phyloP scores from a whole-genome alignment of 2,113 vertebrate genomes.

The Coregonus clupeaformis region DNA sequence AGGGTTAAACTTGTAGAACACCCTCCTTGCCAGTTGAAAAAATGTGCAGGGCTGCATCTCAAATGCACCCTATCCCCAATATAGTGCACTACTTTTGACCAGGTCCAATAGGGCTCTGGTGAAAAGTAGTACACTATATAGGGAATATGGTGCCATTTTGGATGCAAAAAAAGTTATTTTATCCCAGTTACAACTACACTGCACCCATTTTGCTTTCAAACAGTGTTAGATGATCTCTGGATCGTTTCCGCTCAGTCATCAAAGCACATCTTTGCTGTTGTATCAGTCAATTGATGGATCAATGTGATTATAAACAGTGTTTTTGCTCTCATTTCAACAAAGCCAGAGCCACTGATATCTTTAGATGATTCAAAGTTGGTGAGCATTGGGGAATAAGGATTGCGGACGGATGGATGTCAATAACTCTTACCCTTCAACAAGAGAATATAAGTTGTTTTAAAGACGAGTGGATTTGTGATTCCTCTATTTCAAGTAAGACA shows the following conservation, averaged over 20 bases:
- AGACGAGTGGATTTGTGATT: slow-evolving; percentile 16
- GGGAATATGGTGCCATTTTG: too few species aligned
- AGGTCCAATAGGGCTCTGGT: too few species aligned
- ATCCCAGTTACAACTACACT: not conserved
- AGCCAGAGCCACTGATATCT: not conserved
- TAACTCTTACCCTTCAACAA: slow-evolving; percentile 16
- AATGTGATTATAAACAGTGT: slow-evolving; percentile 18
- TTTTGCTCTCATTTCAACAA: slow-evolving; percentile 2
- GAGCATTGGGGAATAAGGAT: slow-evolving; percentile 7
- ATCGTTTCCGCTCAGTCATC: slow-evolving; percentile 12
- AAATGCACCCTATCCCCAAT: too few species aligned
- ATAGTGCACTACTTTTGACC: too few species aligned
- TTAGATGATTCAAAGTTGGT: slow-evolving; percentile 9
- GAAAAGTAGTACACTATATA: too few species aligned
- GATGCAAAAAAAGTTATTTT: too few species aligned
- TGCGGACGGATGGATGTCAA: slow-evolving; percentile 14
- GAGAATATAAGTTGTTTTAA: slow-evolving; percentile 17
- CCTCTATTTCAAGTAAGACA: slow-evolving; percentile 1
- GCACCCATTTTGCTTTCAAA: not conserved
- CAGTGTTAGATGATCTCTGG: not conserved
- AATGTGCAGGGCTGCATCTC: too few species aligned
- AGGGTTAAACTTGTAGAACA: too few species aligned
- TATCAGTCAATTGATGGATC: slow-evolving; percentile 6
- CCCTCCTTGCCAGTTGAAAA: too few species aligned
- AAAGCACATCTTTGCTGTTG: not conserved